Percentiles rank a stretch among this genome's conserved stretches.
phyloP scores from a whole-genome alignment of 2,113 vertebrate species.

The Genyomyrus donnyi region DNA sequence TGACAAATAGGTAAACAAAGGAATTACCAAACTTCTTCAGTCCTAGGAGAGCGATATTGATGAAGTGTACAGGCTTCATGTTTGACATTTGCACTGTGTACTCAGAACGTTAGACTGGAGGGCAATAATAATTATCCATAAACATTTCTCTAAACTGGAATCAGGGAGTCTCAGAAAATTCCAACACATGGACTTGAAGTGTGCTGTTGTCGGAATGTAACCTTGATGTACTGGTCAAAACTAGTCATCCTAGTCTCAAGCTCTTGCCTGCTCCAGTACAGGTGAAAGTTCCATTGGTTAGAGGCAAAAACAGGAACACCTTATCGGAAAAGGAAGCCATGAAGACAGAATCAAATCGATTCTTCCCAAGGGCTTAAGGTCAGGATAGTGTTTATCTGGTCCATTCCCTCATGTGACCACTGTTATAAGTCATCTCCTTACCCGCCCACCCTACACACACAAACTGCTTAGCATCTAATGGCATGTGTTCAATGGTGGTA shows the following conservation, averaged over 20 bases:
- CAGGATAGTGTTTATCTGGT: background rate
- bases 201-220: background rate
- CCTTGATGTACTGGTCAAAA: background rate
- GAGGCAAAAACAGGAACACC: background rate
- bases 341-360: background rate
- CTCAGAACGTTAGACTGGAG: background rate
- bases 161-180: background rate
- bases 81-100: background rate
- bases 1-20: slow-evolving; percentile 1
- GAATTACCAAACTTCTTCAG: background rate
- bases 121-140: background rate
- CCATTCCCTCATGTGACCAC: background rate
- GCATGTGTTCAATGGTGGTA: background rate
- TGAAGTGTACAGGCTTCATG: background rate
- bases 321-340: slow-evolving; percentile 10
- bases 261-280: background rate
- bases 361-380: background rate
- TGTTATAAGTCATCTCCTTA: background rate
- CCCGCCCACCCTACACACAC: background rate
- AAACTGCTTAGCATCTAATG: background rate
- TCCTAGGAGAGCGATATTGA: background rate
- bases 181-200: background rate
- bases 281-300: slow-evolving; percentile 3
- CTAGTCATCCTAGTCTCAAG: background rate
- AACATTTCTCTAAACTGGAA: background rate